phyloP scores from a whole-genome alignment of 2,888 invertebrate genomes.

The Tuberolachnus salignus region DNA sequence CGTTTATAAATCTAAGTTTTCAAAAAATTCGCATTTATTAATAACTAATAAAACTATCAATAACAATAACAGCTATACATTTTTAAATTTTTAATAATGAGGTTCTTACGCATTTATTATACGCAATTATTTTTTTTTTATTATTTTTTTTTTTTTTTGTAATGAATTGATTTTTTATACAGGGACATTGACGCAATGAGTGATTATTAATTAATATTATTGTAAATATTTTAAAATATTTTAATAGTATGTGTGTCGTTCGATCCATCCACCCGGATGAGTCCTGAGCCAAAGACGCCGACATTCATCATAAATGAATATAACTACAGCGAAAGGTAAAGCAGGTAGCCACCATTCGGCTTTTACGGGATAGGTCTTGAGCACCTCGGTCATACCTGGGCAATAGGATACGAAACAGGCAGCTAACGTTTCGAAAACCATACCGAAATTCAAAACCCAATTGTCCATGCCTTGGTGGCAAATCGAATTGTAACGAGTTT shows the following conservation, averaged over 20 bases:
- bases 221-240: conserved; percentile 20
- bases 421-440: conserved; percentile 70
- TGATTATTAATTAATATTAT: conserved; percentile 51
- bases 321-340: conserved; percentile 75
- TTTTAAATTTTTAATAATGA: conserved; percentile 56
- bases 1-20: conserved; percentile 45
- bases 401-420: conserved; percentile 73
- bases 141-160: conserved; percentile 54
- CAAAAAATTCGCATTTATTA: conserved; percentile 55
- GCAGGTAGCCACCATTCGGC: conserved; percentile 76
- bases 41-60: conserved; percentile 57
- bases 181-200: conserved; percentile 54
- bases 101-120: conserved; percentile 37
- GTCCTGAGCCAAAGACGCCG: conserved; percentile 74
- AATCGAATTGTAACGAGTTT: conserved; percentile 76
- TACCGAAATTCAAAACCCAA: conserved; percentile 69
- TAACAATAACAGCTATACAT: conserved; percentile 57
- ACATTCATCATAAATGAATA: conserved; percentile 77
- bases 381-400: conserved; percentile 72
- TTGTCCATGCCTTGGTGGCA: conserved; percentile 78
- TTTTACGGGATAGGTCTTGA: conserved; percentile 74
- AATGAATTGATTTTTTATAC: conserved; percentile 43
- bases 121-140: conserved; percentile 22
- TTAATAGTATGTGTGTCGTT: conserved; percentile 77
- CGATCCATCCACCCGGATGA: conserved; percentile 73